A percentile compares a stretch with the other conserved stretches of the same genome.
Evolutionary conservation across 2,888 invertebrate genomes (phyloP).

Genomic region (Xanthorhoe designata): DNA sequence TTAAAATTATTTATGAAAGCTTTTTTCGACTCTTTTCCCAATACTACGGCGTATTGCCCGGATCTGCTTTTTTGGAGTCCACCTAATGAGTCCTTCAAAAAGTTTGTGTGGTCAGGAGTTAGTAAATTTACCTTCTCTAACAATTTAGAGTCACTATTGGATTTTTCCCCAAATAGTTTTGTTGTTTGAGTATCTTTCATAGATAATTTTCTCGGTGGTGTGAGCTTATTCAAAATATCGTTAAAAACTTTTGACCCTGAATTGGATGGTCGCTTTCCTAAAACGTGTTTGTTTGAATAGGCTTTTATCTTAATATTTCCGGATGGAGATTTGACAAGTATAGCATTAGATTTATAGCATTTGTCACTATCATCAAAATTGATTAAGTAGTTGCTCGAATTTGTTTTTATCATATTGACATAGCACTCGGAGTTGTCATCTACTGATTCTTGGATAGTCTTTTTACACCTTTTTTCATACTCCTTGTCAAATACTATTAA

Average conservation of each 20-base stretch:
- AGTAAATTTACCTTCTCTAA: slow-evolving; percentile 50
- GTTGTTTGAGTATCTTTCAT: slow-evolving; percentile 21
- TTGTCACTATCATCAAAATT: slow-evolving; percentile 49
- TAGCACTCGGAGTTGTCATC: slow-evolving; percentile 47
- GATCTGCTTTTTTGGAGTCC: slow-evolving; percentile 55
- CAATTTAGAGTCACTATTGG: slow-evolving; percentile 57
- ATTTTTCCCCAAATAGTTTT: slow-evolving; percentile 43
- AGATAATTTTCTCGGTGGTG: slow-evolving; percentile 34
- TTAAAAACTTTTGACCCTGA: slow-evolving; percentile 43
- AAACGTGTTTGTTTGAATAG: neutral
- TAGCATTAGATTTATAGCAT: slow-evolving; percentile 50
- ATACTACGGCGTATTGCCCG: slow-evolving; percentile 58
- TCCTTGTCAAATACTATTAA: slow-evolving; percentile 68
- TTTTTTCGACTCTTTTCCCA: slow-evolving; percentile 62
- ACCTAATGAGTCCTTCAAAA: slow-evolving; percentile 46
- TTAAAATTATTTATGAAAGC: slow-evolving; percentile 60
- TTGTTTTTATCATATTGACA: slow-evolving; percentile 54
- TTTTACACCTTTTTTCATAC: slow-evolving; percentile 59
- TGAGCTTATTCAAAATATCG: slow-evolving; percentile 47
- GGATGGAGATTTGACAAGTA: slow-evolving; percentile 57
- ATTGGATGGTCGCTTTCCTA: neutral
- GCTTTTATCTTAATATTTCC: slow-evolving; percentile 59
- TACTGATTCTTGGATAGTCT: slow-evolving; percentile 50
- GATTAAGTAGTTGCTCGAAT: slow-evolving; percentile 56
- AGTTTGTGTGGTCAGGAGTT: slow-evolving; percentile 43